Conservation (phyloP, 2,888 invertebrate species). For the Charanyca ferruginea region DNA sequence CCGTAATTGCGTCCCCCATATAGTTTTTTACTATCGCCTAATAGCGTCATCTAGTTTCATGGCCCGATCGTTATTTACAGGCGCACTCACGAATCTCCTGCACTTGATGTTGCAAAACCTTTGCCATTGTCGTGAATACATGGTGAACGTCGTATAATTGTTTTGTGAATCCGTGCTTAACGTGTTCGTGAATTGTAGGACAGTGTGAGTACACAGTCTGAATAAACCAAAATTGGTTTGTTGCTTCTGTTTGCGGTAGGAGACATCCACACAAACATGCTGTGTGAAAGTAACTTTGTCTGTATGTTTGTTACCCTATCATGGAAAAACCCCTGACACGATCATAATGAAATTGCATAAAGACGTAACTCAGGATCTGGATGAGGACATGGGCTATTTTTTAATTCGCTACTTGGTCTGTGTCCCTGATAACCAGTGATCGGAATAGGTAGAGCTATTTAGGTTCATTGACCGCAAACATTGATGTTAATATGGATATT, state of each 20-base stretch:
- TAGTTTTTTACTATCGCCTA: slow-evolving; percentile 33
- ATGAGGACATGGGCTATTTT: too few relatives aligned
- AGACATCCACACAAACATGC: background rate
- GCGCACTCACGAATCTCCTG: slow-evolving; percentile 72
- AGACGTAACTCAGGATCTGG: too few relatives aligned
- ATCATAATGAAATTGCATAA: too few relatives aligned
- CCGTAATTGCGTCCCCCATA: slow-evolving; percentile 23
- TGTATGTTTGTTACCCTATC: background rate
- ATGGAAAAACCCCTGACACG: background rate
- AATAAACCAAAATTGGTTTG: background rate
- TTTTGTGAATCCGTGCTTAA: slow-evolving; percentile 62
- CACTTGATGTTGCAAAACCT: slow-evolving; percentile 76
- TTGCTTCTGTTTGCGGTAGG: slow-evolving; percentile 26
- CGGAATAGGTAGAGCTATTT: too few relatives aligned
- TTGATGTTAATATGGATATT: too few relatives aligned
- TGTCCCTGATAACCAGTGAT: too few relatives aligned
- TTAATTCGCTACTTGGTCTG: too few relatives aligned
- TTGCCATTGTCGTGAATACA: slow-evolving; percentile 79
- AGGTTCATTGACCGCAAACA: too few relatives aligned
- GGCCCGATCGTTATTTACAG: slow-evolving; percentile 66
- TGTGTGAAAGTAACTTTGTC: background rate
- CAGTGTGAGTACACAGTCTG: slow-evolving; percentile 11
- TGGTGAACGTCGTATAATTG: slow-evolving; percentile 70
- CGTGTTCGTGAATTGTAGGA: slow-evolving; percentile 47
- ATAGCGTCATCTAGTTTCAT: slow-evolving; percentile 54